These are phyloP conservation scores for Pammene aurita DNA, from an alignment of 2,888 invertebrate genomes.

Conservation along the genomic window DNA sequence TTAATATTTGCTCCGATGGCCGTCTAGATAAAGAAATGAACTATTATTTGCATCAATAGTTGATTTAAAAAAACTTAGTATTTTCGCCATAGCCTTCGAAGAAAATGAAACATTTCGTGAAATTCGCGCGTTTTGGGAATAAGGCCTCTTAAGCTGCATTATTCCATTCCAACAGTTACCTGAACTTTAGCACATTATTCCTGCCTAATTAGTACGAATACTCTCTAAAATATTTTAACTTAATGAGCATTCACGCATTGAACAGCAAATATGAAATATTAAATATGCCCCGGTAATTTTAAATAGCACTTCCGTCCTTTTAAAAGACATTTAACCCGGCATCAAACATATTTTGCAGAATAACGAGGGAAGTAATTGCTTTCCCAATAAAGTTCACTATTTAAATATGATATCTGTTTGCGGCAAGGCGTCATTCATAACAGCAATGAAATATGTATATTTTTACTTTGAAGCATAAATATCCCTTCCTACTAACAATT, in stretches of 20 bases:
- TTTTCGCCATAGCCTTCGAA: too few relatives aligned
- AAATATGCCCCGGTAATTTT: background rate
- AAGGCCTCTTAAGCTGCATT: too few relatives aligned
- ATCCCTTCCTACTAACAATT: too few relatives aligned
- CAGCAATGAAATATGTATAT: background rate
- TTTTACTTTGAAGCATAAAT: too few relatives aligned
- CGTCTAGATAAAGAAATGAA: too few relatives aligned
- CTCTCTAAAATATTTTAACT: background rate
- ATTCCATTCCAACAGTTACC: too few relatives aligned
- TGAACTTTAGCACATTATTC: background rate
- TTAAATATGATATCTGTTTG: background rate
- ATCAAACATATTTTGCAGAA: slow-evolving; percentile 5
- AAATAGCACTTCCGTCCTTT: background rate
- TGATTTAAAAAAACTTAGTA: too few relatives aligned
- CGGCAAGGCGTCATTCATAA: background rate
- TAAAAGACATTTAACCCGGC: background rate
- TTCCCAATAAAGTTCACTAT: background rate
- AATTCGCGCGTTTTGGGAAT: too few relatives aligned
- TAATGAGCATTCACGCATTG: background rate
- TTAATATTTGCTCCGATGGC: too few relatives aligned
- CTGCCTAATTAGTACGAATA: background rate
- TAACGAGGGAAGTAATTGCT: background rate
- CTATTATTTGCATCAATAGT: too few relatives aligned
- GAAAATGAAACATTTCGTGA: too few relatives aligned
- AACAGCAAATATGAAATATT: slow-evolving; percentile 6